Conservation (phyloP, 2,797 vertebrate genomes). For the Poeciliopsis presidionis region DNA sequence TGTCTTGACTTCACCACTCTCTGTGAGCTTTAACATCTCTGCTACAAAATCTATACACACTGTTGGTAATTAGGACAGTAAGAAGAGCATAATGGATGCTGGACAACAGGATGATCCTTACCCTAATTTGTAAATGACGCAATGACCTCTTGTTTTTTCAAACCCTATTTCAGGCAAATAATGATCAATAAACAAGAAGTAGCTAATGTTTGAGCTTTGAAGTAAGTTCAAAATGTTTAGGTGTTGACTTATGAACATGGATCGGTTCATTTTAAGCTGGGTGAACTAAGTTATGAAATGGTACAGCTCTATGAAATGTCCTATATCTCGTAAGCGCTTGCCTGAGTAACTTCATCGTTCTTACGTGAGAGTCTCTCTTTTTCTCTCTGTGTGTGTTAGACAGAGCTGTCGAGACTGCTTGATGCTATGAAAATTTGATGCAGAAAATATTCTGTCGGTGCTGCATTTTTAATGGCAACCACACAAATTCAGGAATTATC, state of each 20-base stretch:
- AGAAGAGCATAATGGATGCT: not conserved
- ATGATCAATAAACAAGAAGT: not conserved
- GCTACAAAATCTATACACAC: not conserved
- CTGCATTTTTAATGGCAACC: slow-evolving; percentile 77
- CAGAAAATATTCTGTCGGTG: slow-evolving; percentile 73
- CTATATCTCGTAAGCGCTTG: slow-evolving; percentile 16
- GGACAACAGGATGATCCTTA: not conserved
- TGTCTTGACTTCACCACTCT: not conserved
- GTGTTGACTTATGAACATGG: not conserved
- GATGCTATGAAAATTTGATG: slow-evolving; percentile 78
- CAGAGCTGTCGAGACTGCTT: slow-evolving; percentile 58
- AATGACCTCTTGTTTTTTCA: not conserved
- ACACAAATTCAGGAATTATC: slow-evolving; percentile 63
- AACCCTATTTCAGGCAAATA: not conserved
- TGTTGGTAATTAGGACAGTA: not conserved
- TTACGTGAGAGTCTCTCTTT: slow-evolving; percentile 25
- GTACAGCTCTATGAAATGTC: slow-evolving; percentile 36
- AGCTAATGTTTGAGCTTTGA: not conserved
- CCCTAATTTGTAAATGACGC: not conserved
- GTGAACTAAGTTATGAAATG: slow-evolving; percentile 22
- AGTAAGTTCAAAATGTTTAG: not conserved
- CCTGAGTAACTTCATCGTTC: slow-evolving; percentile 57
- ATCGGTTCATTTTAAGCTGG: not conserved
- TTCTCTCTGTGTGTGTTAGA: slow-evolving; percentile 16
- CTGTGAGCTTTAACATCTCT: not conserved